Evolutionary conservation across 2,113 vertebrate species (phyloP), one percentile per base, ranked within the genome.

Genomic region (Numida meleagris): DNA sequence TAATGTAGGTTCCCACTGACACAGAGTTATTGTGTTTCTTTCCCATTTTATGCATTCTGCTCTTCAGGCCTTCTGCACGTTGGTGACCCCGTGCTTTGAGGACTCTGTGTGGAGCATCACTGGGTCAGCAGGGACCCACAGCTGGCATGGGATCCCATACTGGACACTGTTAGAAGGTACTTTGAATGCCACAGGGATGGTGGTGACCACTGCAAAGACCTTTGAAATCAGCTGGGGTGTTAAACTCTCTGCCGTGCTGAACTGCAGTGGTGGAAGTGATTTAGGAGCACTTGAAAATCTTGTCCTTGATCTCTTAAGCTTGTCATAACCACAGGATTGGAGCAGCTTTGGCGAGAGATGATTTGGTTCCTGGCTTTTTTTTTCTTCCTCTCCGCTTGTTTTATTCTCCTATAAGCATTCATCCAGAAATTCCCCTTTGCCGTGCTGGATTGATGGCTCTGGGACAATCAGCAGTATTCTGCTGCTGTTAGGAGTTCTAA

Each of bases 401-500:
- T 88, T 74, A n/a, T 40, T 78, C 48, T 92, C 70, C 65, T 71
- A 9, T 34, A 50, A 75, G 43, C 70, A 38, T 84, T 84, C 66
- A 74, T 76, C 17, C 62, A 55, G 94, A 81, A 82, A 79, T 67
- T 72, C 74, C 82, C 58, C 7, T 84, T 34, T 40, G 79, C 68
- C 25, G 4, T 24, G 38, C 19, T 84, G 85, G 70, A 42, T 51
- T 94, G 84, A 80, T 91, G 89, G 67, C 68, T 83, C 79, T 45
- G 88, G 94, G 85, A 65, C 62, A 42, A 68, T 40, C 24, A 4
- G 36, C 7, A 46, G 82, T 45, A 6, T 93, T 73, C 55, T 94
- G 85, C 88, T 89, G 90, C 70, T 82, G 58, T 34, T 25, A 55
- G 70, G 82, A 67, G 73, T 71, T 93, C 93, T 94, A 82, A 80